phyloP scores from a whole-genome alignment of 2,113 vertebrate genomes.

The Tylochromis polylepis region DNA sequence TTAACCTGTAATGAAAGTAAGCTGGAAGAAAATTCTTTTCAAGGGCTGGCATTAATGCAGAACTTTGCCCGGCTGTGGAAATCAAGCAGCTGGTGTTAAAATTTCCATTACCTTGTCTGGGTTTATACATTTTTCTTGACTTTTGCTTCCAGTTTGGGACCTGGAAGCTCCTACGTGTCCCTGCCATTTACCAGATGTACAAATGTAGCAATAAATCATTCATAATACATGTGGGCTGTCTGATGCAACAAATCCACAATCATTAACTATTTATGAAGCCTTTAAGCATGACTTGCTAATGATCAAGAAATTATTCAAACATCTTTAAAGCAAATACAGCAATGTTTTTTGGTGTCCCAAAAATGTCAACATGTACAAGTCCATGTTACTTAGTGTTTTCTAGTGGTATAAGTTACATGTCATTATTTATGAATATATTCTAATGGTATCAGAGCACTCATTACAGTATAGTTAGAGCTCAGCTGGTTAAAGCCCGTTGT shows the following conservation, averaged over 20 bases:
- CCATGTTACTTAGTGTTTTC: background rate
- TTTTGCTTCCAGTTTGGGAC: background rate
- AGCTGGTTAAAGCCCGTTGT: background rate
- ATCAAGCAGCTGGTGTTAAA: background rate
- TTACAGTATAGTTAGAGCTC: background rate
- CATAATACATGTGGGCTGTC: slow-evolving; percentile 7
- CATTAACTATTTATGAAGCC: slow-evolving; percentile 23
- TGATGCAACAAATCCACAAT: slow-evolving; percentile 1
- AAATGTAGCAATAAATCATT: background rate
- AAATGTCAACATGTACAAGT: background rate
- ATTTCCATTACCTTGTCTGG: background rate
- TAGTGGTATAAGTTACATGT: background rate
- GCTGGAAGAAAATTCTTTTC: background rate
- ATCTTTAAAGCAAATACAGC: background rate
- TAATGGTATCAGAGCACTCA: background rate
- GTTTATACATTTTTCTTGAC: background rate
- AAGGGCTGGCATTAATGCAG: background rate
- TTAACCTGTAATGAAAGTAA: background rate
- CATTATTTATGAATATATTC: background rate
- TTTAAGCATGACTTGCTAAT: background rate
- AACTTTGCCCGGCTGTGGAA: background rate
- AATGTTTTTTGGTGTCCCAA: background rate
- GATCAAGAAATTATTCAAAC: slow-evolving; percentile 3
- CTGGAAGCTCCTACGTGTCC: background rate
- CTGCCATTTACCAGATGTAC: slow-evolving; percentile 2